Percentiles rank a stretch among this genome's conserved stretches.
Conservation (phyloP, 2,113 vertebrate species). For the Apteryx owenii region DNA sequence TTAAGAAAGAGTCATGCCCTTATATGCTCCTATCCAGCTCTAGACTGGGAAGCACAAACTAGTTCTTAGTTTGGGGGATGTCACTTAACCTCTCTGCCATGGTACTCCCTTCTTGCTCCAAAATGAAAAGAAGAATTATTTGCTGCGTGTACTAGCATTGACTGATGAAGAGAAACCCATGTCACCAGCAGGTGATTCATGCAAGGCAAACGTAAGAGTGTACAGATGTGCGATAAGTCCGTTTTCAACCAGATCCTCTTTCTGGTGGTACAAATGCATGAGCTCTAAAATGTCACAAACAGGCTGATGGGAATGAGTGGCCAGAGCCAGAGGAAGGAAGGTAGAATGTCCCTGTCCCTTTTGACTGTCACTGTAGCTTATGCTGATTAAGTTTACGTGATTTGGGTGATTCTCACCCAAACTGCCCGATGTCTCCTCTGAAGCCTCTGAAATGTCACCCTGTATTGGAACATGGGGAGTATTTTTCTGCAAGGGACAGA, state of each 20-base stretch:
- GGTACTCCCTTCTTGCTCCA: not conserved
- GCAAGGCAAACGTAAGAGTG: not conserved
- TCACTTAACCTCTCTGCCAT: not conserved
- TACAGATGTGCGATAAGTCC: not conserved
- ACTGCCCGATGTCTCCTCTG: not conserved
- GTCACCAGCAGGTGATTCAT: not conserved
- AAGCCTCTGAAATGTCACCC: not conserved
- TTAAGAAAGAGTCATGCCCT: not conserved
- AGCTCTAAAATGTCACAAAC: not conserved
- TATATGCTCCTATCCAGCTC: not conserved
- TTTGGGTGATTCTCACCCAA: not conserved
- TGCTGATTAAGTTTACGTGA: not conserved
- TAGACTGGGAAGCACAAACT: not conserved
- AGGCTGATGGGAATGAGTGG: not conserved
- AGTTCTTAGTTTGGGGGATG: not conserved
- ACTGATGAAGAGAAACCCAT: not conserved
- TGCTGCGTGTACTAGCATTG: not conserved
- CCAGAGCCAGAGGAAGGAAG: not conserved
- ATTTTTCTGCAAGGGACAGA: not conserved
- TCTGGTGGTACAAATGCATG: not conserved
- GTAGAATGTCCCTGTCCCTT: not conserved
- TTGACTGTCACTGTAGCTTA: not conserved
- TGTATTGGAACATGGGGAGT: not conserved
- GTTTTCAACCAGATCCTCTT: not conserved
- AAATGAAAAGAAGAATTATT: not conserved